These are phyloP conservation scores for Drosophila rellima DNA, from an alignment of 2,888 invertebrate genomes.

Conservation along the genomic window DNA sequence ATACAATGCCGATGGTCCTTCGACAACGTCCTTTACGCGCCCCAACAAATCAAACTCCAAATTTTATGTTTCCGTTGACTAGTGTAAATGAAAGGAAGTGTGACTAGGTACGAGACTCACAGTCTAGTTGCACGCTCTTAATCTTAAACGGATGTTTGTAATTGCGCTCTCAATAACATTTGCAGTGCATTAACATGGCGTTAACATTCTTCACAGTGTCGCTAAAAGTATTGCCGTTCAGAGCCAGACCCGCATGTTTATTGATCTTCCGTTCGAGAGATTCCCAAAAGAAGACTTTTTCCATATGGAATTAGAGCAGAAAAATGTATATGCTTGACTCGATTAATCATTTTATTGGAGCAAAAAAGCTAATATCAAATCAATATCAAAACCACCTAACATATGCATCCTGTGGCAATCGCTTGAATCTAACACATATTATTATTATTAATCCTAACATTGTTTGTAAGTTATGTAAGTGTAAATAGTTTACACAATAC, in stretches of 20 bases:
- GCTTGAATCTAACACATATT: not conserved
- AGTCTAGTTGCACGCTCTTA: conserved; percentile 29
- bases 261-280: not conserved
- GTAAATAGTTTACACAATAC: not conserved
- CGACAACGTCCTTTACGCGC: conserved; percentile 80
- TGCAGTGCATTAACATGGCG: conserved; percentile 5
- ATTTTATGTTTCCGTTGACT: conserved; percentile 85
- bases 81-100: conserved; percentile 60
- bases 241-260: conserved; percentile 2
- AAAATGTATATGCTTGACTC: not conserved
- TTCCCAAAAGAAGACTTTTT: not conserved
- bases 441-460: not conserved
- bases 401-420: not conserved
- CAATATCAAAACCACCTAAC: not conserved
- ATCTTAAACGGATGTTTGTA: conserved; percentile 24
- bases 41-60: conserved; percentile 85
- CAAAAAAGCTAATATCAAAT: not conserved
- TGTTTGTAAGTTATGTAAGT: conserved; percentile 1
- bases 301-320: not conserved
- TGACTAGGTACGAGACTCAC: conserved; percentile 39
- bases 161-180: not conserved
- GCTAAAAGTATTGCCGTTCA: conserved; percentile 5
- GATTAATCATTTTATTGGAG: not conserved
- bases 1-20: conserved; percentile 75
- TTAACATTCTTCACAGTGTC: conserved; percentile 3